A percentile compares a stretch with the other conserved stretches of the same genome.
These are phyloP conservation scores for Phorcus lineatus DNA, from an alignment of 2,888 invertebrate genomes.

Conservation along the genomic window DNA sequence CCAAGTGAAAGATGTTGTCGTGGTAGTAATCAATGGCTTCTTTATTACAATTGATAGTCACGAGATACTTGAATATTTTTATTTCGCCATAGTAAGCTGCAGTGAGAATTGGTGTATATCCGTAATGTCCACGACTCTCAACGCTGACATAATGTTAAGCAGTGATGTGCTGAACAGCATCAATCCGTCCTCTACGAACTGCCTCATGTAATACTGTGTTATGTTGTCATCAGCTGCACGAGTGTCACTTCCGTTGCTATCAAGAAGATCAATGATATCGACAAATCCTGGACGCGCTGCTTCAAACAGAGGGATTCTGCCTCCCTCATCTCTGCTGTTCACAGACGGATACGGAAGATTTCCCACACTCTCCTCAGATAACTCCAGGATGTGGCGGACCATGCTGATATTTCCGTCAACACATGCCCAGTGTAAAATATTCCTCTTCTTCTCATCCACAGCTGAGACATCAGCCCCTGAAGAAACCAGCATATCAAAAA, in stretches of 20 bases:
- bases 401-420: too few relatives aligned
- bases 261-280: background rate
- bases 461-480: too few relatives aligned
- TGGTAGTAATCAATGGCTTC: background rate
- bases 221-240: background rate
- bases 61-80: background rate
- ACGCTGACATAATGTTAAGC: background rate
- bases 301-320: background rate
- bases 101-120: background rate
- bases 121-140: background rate
- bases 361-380: too few relatives aligned
- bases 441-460: too few relatives aligned
- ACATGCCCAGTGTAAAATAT: too few relatives aligned
- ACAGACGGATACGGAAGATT: background rate
- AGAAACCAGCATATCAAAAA: too few relatives aligned
- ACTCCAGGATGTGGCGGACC: too few relatives aligned
- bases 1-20: background rate
- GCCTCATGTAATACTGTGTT: background rate
- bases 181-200: background rate
- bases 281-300: background rate
- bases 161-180: background rate
- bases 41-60: background rate
- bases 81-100: background rate
- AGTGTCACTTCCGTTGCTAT: background rate
- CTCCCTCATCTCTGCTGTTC: background rate